Evolutionary conservation across 2,113 vertebrate species (phyloP), one percentile per base, ranked within the genome.

Genomic region (human): DNA sequence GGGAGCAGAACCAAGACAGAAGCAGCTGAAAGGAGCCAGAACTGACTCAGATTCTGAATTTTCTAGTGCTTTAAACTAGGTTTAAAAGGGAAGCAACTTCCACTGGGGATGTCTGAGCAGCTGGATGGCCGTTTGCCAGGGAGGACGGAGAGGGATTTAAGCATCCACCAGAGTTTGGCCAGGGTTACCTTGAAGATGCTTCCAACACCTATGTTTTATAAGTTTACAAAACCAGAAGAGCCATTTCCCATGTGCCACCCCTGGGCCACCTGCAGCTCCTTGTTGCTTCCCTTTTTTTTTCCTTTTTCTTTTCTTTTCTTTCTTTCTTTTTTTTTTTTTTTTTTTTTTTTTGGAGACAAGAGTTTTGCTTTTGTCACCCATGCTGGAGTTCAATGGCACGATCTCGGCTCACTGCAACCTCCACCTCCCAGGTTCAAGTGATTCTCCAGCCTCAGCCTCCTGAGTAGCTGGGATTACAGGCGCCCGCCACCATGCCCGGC

Each of bases 191-290:
- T 27, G 72, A 35, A 48, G 70, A n/a, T 18, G 30, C n/a, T 5
- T 32, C 38, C 5, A 6, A 10, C 4, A 10, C 14, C 66, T 40
- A 4, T 8, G 30, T 45, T 45, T 52, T 45, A 7, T 14, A 2
- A 30, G 32, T 20, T 6, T 16, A 1, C 45, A 6, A 59, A 70
- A 23, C 22, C 50, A 64, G 81, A 23, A 55, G 6, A 2, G 3
- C 3, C 8, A 27, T 55, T n/a, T 11, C 9, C 72, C 68, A 0
- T 0, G 0, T 5, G 9, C 66, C 11, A 0, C 0, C 43, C 52
- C 76, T 22, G 2, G 6, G 22, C 79, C 35, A 11, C 50, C 52
- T 3, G 27, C 18, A 10, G 57, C 3, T 7, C 32, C 48, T 52
- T 16, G 14, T 35, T 16, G 13, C 16, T 35, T 16, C 12, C n/a